A percentile compares a stretch with the other conserved stretches of the same genome.
phyloP scores from a whole-genome alignment of 2,797 vertebrate genomes.

The Dicrostonyx torquatus region DNA sequence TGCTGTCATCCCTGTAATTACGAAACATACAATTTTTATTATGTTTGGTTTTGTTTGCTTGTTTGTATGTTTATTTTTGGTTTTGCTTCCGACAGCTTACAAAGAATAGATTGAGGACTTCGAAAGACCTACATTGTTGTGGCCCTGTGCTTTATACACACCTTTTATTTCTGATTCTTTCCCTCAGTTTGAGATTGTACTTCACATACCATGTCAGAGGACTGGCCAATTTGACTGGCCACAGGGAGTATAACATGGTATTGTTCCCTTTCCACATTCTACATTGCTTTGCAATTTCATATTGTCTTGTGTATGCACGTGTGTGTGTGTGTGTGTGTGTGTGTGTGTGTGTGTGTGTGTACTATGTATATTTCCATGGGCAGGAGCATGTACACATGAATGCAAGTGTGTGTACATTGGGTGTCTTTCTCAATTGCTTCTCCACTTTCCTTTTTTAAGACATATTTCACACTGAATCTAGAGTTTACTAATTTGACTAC shows the following conservation, averaged over 20 bases:
- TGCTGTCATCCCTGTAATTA: background rate
- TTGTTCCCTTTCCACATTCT: constrained; percentile 23
- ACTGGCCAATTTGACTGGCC: background rate
- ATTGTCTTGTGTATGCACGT: accelerated
- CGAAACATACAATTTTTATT: background rate
- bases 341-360: background rate
- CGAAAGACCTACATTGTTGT: background rate
- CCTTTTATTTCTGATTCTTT: background rate
- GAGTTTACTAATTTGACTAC: background rate
- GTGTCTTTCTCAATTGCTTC: background rate
- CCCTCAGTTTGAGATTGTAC: background rate
- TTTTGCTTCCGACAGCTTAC: background rate
- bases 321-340: background rate
- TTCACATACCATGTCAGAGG: background rate
- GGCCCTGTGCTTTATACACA: background rate
- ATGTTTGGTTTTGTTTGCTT: background rate
- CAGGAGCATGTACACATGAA: background rate
- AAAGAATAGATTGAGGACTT: background rate
- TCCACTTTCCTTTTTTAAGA: background rate
- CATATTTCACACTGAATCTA: background rate
- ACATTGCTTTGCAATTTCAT: constrained; percentile 8
- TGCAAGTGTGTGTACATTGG: background rate
- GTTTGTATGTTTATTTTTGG: no score
- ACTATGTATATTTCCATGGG: background rate
- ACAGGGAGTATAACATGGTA: background rate